phyloP scores from a whole-genome alignment of 2,113 vertebrate genomes.

The Mastomys coucha region DNA sequence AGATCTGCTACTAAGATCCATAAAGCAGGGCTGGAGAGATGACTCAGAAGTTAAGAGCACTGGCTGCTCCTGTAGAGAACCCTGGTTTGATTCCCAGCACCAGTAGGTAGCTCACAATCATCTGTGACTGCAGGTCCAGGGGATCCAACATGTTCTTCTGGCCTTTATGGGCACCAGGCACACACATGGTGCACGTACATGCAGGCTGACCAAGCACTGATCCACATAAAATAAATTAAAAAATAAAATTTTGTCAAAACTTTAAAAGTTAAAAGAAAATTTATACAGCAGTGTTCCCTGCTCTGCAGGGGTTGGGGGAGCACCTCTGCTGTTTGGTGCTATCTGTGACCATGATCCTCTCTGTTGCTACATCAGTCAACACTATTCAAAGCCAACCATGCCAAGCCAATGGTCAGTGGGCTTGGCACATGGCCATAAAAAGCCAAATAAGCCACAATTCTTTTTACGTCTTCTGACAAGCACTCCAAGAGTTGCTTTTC shows the following conservation, averaged over 20 bases:
- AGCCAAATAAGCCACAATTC: constrained; percentile 20
- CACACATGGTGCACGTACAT: neutral
- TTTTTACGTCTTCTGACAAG: constrained; percentile 58
- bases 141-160: neutral
- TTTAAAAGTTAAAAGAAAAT: neutral
- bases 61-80: neutral
- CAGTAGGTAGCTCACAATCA: neutral
- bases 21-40: neutral
- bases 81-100: neutral
- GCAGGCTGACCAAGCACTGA: neutral
- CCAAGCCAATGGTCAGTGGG: constrained; percentile 41
- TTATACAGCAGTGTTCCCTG: neutral
- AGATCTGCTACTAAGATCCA: neutral
- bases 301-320: neutral
- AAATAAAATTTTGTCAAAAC: neutral
- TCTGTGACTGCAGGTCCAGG: neutral
- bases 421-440: constrained; percentile 19
- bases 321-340: constrained; percentile 9
- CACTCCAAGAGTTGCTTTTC: constrained; percentile 25
- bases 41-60: neutral
- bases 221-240: neutral
- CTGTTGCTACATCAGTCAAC: neutral
- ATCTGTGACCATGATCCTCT: neutral
- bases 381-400: neutral
- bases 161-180: neutral